Percentiles rank a stretch among this genome's conserved stretches.
Conservation (phyloP, 2,888 invertebrate genomes). For the Sphaeridia pumilis region DNA sequence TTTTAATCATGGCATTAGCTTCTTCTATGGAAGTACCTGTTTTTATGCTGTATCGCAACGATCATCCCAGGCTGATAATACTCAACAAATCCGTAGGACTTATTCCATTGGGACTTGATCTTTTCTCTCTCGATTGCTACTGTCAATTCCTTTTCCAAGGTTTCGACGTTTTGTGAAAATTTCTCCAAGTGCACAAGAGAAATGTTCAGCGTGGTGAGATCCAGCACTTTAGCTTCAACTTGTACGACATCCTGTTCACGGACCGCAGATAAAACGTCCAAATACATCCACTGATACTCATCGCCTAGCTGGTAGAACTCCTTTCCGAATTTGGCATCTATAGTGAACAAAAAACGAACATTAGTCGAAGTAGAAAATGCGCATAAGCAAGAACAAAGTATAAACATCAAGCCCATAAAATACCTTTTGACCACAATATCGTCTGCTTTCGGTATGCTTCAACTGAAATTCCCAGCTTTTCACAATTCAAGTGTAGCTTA, state of each 20-base stretch:
- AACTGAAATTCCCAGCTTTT: constrained; percentile 2
- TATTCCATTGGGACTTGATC: neutral
- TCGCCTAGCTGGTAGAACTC: constrained; percentile 2
- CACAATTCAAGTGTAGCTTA: constrained; percentile 5
- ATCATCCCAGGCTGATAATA: constrained; percentile 9
- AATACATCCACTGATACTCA: constrained; percentile 1
- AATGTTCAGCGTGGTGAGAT: neutral
- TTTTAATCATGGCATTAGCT: too few relatives aligned
- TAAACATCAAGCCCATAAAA: neutral
- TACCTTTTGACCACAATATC: neutral
- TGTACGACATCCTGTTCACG: neutral
- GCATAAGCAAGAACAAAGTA: too few relatives aligned
- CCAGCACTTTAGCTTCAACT: neutral
- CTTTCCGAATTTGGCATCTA: constrained; percentile 2
- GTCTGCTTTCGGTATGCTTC: neutral
- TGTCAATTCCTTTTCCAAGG: constrained; percentile 12
- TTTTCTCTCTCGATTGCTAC: neutral
- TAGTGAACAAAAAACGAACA: neutral
- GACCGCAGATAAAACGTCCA: neutral
- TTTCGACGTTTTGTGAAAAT: neutral
- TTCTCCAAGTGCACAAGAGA: neutral
- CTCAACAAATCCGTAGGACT: neutral
- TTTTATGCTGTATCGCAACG: constrained; percentile 2
- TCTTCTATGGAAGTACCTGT: too few relatives aligned
- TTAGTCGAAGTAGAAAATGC: too few relatives aligned